Conservation (phyloP, 2,888 invertebrate species). For the Nomada goodeniana region DNA sequence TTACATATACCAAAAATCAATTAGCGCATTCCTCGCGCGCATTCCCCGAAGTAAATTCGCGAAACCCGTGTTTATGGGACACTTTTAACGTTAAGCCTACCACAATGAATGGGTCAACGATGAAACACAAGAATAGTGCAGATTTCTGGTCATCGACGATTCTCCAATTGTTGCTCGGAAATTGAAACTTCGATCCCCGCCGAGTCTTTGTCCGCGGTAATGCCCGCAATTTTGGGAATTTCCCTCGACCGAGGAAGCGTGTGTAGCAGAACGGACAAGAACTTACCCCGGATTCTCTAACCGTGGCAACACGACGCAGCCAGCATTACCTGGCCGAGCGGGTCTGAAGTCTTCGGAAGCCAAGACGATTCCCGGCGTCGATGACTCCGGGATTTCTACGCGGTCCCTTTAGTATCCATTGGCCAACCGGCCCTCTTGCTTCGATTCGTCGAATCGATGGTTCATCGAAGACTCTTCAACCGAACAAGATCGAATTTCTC, state of each 20-base stretch:
- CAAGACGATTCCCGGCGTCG: slow-evolving; percentile 63
- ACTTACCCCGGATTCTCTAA: slow-evolving; percentile 63
- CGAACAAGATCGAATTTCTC: slow-evolving; percentile 61
- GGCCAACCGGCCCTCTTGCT: slow-evolving; percentile 39
- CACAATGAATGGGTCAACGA: slow-evolving; percentile 23
- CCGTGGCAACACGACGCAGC: slow-evolving; percentile 67
- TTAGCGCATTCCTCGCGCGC: no score
- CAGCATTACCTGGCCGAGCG: slow-evolving; percentile 77
- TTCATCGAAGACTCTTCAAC: slow-evolving; percentile 46
- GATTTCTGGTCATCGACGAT: slow-evolving; percentile 6
- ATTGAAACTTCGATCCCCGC: slow-evolving; percentile 60
- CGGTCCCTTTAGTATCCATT: slow-evolving; percentile 63
- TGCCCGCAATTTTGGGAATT: slow-evolving; percentile 74
- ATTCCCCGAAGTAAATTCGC: no score
- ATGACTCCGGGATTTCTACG: slow-evolving; percentile 57
- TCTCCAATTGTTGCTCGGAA: slow-evolving; percentile 19
- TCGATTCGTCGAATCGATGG: slow-evolving; percentile 61
- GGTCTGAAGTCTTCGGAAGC: slow-evolving; percentile 63
- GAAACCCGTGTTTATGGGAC: no score
- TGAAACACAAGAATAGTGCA: not conserved
- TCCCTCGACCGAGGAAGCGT: slow-evolving; percentile 34
- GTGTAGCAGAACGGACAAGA: slow-evolving; percentile 62
- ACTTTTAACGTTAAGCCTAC: no score
- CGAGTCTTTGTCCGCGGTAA: slow-evolving; percentile 70
- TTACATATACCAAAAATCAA: no score